Conservation (phyloP, 1,140 invertebrate genomes). For the Centruroides vittatus region DNA sequence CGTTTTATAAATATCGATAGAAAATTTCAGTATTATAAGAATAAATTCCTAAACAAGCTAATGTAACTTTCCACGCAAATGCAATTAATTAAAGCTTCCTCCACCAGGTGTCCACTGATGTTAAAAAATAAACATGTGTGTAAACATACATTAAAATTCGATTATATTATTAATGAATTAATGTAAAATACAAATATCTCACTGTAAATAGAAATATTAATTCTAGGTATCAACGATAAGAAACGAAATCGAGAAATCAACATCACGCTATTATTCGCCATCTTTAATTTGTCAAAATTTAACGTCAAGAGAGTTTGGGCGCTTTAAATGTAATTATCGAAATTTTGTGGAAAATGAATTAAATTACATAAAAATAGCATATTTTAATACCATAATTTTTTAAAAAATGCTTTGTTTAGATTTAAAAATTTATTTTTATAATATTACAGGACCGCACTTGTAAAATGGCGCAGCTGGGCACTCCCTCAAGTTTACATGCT, state of each 20-base stretch:
- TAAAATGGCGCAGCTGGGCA: background rate
- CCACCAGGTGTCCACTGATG: too few relatives aligned
- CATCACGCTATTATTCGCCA: background rate
- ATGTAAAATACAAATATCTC: background rate
- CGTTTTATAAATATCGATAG: too few relatives aligned
- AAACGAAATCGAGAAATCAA: background rate
- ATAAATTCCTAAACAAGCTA: too few relatives aligned
- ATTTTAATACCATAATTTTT: background rate
- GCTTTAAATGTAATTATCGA: background rate
- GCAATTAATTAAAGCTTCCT: too few relatives aligned
- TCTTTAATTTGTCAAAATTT: background rate
- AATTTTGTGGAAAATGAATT: background rate
- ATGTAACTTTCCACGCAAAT: too few relatives aligned
- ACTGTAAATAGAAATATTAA: background rate
- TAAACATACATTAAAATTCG: too few relatives aligned
- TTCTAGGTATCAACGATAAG: background rate
- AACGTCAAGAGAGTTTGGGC: too few relatives aligned
- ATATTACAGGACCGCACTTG: background rate
- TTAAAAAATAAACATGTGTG: too few relatives aligned
- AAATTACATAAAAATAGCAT: background rate
- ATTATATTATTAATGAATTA: too few relatives aligned
- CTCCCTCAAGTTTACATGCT: background rate
- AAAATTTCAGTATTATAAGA: too few relatives aligned
- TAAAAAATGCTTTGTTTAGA: background rate
- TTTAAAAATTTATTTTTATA: background rate